Conservation (phyloP, 2,888 invertebrate species). For the Cecidostiba fungosa region DNA sequence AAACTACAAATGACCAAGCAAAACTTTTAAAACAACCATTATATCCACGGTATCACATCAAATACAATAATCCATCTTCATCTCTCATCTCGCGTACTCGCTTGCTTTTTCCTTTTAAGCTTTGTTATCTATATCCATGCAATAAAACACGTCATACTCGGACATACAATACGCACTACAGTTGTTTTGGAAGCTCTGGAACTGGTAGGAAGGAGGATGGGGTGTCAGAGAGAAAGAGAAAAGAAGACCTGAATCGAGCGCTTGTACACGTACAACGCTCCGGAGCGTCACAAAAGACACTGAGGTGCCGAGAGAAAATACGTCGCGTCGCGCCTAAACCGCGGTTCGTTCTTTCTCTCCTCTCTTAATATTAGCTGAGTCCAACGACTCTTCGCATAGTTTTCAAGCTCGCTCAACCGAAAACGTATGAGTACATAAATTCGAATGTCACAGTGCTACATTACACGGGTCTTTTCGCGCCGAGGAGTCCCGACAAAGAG, state of each 20-base stretch:
- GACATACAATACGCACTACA: background rate
- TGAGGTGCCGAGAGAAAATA: background rate
- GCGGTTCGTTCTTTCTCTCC: background rate
- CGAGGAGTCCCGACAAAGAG: background rate
- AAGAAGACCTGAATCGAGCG: background rate
- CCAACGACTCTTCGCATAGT: background rate
- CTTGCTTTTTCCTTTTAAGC: background rate
- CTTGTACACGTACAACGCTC: background rate
- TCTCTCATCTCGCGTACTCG: background rate
- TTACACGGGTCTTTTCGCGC: background rate
- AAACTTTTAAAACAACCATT: no score
- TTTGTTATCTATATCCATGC: background rate
- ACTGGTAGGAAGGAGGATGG: background rate
- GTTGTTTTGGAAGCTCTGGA: background rate
- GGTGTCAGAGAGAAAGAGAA: no score
- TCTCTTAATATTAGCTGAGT: background rate
- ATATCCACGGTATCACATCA: no score
- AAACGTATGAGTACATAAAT: background rate
- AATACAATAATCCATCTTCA: no score
- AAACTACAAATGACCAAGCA: no score
- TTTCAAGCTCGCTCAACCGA: background rate
- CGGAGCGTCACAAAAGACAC: slow-evolving; percentile 1
- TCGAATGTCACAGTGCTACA: background rate
- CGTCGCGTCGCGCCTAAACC: background rate
- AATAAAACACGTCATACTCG: background rate